phyloP scores from a whole-genome alignment of 2,113 vertebrate species.

The Anguilla japonica region DNA sequence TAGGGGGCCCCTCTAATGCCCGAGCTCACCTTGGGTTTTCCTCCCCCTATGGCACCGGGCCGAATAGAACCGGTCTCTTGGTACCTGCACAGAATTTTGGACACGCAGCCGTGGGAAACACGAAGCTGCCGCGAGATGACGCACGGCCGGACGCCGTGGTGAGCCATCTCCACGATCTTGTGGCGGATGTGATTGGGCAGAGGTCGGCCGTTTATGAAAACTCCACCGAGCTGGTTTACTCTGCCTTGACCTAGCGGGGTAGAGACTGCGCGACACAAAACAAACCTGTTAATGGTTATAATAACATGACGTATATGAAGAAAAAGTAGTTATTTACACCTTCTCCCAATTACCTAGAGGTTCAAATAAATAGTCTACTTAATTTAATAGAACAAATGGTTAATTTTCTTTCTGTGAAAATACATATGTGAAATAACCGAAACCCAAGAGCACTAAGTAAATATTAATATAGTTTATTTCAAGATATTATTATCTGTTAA shows the following conservation, averaged over 20 bases:
- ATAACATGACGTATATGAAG: not conserved
- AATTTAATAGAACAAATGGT: not conserved
- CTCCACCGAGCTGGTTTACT: constrained; percentile 95
- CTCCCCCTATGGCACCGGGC: constrained; percentile 92
- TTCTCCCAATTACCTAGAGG: not conserved
- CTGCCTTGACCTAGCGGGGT: constrained; percentile 94
- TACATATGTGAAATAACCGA: too few species aligned
- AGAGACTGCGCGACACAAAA: constrained; percentile 74
- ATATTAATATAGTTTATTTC: too few species aligned
- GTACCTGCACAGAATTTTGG: constrained; percentile 95
- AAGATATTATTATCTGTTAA: not conserved
- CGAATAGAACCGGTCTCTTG: constrained; percentile 96
- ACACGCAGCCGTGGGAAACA: constrained; percentile 95
- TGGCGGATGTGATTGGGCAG: constrained; percentile 95
- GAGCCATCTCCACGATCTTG: constrained; percentile 97
- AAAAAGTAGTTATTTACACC: not conserved
- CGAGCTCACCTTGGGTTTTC: constrained; percentile 90
- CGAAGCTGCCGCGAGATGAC: constrained; percentile 94
- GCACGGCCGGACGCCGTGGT: constrained; percentile 92
- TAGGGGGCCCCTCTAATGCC: not conserved
- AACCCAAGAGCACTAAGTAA: too few species aligned
- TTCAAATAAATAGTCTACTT: not conserved
- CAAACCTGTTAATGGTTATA: not conserved
- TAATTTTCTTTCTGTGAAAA: not conserved
- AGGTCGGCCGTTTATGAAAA: constrained; percentile 95